Evolutionary conservation across 2,797 vertebrate species (phyloP).

Genomic region (Choloepus didactylus): DNA sequence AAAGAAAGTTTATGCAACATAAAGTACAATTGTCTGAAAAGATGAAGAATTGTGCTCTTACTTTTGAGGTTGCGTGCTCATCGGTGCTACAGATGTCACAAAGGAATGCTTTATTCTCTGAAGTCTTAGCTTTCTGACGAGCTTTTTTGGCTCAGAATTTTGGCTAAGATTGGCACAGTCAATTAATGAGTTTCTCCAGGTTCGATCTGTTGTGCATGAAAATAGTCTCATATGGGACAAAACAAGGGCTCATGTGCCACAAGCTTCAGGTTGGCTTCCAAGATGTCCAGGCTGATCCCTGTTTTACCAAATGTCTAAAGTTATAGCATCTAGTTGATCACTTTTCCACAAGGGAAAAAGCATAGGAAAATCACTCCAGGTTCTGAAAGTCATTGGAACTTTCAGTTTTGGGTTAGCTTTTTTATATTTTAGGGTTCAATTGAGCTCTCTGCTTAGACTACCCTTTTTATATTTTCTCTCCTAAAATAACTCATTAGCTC

Average conservation of each 20-base stretch:
- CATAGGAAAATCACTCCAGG: conserved; percentile 23
- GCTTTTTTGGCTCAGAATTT: conserved; percentile 5
- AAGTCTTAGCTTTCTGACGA: neutral
- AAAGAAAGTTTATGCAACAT: conserved; percentile 64
- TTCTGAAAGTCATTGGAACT: neutral
- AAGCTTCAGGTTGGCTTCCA: neutral
- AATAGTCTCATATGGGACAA: conserved; percentile 28
- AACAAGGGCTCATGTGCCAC: neutral
- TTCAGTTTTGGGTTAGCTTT: neutral
- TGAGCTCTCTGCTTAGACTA: conserved; percentile 20
- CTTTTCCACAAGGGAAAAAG: neutral
- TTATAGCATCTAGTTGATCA: conserved; percentile 10
- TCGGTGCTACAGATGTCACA: neutral
- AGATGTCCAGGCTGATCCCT: neutral
- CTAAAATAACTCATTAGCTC: neutral
- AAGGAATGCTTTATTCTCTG: conserved; percentile 16
- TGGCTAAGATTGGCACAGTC: neutral
- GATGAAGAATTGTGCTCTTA: neutral
- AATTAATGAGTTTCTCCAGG: neutral
- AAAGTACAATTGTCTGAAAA: conserved; percentile 74
- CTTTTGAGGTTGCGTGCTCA: neutral
- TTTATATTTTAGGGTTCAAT: neutral
- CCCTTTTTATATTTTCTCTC: neutral
- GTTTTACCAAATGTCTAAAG: conserved; percentile 7
- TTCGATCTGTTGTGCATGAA: neutral